A percentile compares a stretch with the other conserved stretches of the same genome.
These are phyloP conservation scores for Mustelus asterias DNA, from an alignment of 2,113 vertebrate species.

Conservation along the genomic window DNA sequence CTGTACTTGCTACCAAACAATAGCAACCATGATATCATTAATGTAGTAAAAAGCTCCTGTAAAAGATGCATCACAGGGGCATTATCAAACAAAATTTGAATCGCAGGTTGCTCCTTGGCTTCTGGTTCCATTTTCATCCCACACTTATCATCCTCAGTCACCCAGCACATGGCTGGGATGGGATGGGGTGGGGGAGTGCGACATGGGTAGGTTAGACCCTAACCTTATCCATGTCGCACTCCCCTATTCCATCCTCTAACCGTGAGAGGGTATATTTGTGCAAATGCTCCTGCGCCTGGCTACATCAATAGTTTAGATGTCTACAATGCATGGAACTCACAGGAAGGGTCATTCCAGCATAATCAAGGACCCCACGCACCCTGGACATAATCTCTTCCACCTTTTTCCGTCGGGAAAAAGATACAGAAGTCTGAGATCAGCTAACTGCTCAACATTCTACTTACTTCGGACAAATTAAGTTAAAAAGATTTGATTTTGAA, in stretches of 20 bases:
- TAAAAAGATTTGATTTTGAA: neutral
- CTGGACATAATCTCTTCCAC: no score
- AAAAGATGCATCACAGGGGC: neutral
- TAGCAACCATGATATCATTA: neutral
- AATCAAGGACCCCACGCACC: no score
- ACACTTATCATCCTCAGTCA: neutral
- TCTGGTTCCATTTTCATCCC: neutral
- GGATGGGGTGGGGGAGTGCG: neutral
- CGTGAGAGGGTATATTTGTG: no score
- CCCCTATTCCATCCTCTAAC: no score
- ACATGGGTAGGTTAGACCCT: neutral
- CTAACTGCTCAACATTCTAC: neutral
- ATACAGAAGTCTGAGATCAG: neutral
- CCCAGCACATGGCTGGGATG: neutral
- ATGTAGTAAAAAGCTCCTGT: neutral
- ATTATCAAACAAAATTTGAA: neutral
- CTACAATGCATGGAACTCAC: neutral
- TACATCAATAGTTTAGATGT: neutral
- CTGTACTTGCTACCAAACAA: neutral
- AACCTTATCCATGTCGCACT: no score
- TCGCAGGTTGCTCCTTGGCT: neutral
- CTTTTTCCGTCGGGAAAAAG: no score
- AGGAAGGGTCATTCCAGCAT: neutral
- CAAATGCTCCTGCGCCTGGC: neutral
- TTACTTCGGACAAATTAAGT: neutral